Base-by-base conservation (phyloP, 2,797 vertebrate genomes). In the Lateolabrax maculatus region DNA sequence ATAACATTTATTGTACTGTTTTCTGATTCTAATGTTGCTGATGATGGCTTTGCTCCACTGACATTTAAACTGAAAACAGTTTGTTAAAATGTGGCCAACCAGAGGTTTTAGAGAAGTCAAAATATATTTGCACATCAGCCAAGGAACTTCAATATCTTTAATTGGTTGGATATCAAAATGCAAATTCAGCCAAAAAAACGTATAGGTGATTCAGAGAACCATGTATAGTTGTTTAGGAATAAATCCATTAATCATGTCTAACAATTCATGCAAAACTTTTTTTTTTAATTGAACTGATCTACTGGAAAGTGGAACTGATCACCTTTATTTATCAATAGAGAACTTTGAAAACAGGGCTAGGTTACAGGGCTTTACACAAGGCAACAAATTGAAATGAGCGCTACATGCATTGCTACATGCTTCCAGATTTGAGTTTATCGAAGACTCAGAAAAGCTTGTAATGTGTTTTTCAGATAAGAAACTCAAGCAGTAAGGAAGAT, bases 391-490 rank as follows among this genome's bases (percentile, higher is more conserved):
- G n/a, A 53, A 66, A 52, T 49, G n/a, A 64, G 19, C 5, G 2
- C 31, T 23, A 48, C 64, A 58, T 56, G 39, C 27, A 49, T 23
- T 61, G n/a, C 36, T 68, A 39, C 43, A 65, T 46, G 71, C 53
- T 37, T 62, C 2, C 15, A 51, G 27, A 68, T 31, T 2, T 52
- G 18, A n/a, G 48, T 36, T 83, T 19, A 64, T 75, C 55, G 67
- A 19, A 25, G 25, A 57, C 61, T 67, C 12, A 34, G 34, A 72
- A 52, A 39, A 71, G 52, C 48, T 75, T 70, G 37, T 2, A 5
- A 71, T 81, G 39, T 31, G 29, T 49, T 68, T 55, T 67, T 23
- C 2, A 71, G 69, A 77, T 71, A 72, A 46, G 21, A 65, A 55
- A 49, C 23, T 44, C 7, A 18, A 57, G 10, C 23, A 41, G 46